phyloP scores from a whole-genome alignment of 2,113 vertebrate species.

The Propithecus coquereli region DNA sequence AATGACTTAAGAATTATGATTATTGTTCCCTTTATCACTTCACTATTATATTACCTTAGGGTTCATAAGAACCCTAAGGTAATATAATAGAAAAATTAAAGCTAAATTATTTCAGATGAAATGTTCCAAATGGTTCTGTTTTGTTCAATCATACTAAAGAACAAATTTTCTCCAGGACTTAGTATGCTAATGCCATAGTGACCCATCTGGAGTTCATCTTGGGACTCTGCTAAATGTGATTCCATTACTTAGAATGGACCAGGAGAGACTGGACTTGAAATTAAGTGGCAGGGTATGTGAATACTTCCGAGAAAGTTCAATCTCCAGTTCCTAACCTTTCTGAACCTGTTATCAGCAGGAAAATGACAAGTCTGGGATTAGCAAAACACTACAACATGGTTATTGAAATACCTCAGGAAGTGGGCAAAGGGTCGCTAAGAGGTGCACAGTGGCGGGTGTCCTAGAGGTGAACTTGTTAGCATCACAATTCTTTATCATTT shows the following conservation, averaged over 20 bases:
- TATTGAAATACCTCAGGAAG: neutral
- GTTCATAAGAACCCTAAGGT: neutral
- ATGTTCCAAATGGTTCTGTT: neutral
- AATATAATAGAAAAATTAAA: constrained; percentile 32
- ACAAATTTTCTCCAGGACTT: neutral
- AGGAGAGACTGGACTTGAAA: neutral
- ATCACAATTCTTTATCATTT: neutral
- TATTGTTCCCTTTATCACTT: neutral
- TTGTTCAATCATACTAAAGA: neutral
- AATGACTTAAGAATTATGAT: neutral
- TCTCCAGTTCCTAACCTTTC: neutral
- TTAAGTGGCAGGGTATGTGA: neutral
- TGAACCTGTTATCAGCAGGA: neutral
- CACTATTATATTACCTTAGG: neutral
- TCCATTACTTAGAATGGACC: neutral
- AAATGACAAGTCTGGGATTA: neutral
- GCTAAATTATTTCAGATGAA: neutral
- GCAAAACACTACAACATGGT: neutral
- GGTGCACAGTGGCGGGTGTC: fast-evolving
- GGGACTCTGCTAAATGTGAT: neutral
- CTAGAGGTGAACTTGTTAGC: neutral
- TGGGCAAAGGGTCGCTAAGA: neutral
- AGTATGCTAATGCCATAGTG: neutral
- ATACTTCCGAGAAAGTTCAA: neutral
- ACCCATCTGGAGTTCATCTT: neutral